These are phyloP conservation scores for Chaetodon auriga DNA, from an alignment of 2,113 vertebrate genomes.

Conservation along the genomic window DNA sequence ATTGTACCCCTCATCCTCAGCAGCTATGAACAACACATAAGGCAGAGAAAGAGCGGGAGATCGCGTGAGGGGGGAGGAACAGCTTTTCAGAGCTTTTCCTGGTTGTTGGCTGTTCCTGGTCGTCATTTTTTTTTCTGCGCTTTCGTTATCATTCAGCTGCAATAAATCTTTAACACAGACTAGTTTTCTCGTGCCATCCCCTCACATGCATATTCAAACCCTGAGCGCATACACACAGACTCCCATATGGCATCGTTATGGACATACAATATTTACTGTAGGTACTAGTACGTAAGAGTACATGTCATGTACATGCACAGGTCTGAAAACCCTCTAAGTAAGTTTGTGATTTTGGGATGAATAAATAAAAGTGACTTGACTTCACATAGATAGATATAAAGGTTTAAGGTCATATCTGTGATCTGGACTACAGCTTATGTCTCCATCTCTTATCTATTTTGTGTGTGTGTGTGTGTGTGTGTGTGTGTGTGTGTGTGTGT, in stretches of 20 bases:
- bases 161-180: neutral
- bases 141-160: neutral
- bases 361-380: neutral
- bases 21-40: constrained; percentile 67
- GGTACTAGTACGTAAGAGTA: too few species aligned
- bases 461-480: neutral
- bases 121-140: neutral
- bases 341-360: neutral
- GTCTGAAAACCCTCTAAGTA: neutral
- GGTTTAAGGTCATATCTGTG: constrained; percentile 7
- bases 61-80: neutral
- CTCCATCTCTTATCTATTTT: neutral
- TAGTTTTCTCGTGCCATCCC: neutral
- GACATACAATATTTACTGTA: neutral
- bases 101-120: neutral
- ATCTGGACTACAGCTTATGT: neutral
- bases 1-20: constrained; percentile 52
- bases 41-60: constrained; percentile 50
- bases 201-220: neutral
- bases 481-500: neutral
- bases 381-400: neutral
- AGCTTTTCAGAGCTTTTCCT: constrained; percentile 27
- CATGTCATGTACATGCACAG: neutral
- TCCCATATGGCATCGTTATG: neutral
- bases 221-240: neutral